Conservation (phyloP, 2,113 vertebrate species). For the Rhineura floridana region DNA sequence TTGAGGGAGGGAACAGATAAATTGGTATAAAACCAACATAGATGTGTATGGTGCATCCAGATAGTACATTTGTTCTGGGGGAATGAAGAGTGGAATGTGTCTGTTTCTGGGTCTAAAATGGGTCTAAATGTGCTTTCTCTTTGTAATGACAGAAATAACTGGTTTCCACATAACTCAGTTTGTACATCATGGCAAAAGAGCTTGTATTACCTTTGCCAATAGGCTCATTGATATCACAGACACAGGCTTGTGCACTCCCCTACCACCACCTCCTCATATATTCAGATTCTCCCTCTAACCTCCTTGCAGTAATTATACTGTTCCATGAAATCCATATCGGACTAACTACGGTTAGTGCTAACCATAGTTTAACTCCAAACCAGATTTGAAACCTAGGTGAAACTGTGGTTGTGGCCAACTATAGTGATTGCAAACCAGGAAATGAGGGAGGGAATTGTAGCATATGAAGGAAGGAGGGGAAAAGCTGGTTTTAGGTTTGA, state of each 20-base stretch:
- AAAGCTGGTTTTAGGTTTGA: no score
- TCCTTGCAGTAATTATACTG: neutral
- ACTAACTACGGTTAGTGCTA: neutral
- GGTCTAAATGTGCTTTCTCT: neutral
- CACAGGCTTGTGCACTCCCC: neutral
- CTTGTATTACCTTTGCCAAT: no score
- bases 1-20: neutral
- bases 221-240: neutral
- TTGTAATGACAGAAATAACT: neutral
- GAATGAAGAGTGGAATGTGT: neutral
- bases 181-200: neutral
- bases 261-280: neutral
- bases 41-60: neutral
- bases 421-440: neutral
- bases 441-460: no score
- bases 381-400: neutral
- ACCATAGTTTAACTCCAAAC: neutral
- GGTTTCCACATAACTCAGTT: neutral
- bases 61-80: neutral
- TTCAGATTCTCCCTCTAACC: neutral
- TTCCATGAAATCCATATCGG: neutral
- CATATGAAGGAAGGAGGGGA: no score
- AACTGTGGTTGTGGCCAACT: neutral
- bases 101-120: neutral
- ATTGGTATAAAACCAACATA: neutral